Evolutionary conservation across 2,797 vertebrate species (phyloP).

Genomic region (Hapalemur alaotrensis): DNA sequence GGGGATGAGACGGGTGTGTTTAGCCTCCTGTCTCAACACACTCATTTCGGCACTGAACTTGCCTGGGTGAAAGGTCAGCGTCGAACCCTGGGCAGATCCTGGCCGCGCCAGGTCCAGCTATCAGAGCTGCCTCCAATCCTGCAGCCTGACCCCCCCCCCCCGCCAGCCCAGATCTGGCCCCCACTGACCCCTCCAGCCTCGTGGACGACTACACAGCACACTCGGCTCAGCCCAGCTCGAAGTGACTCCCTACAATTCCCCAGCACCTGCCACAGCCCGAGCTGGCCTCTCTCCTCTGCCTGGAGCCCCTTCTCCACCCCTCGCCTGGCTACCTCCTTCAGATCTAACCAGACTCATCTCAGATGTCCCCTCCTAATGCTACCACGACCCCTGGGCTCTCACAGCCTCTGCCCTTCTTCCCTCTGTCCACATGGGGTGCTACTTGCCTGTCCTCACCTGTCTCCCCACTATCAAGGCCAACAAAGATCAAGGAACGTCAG

Average conservation of each 20-base stretch:
- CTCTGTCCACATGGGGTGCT: neutral
- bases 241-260: neutral
- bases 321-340: neutral
- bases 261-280: neutral
- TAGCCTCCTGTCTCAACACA: neutral
- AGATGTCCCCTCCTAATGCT: neutral
- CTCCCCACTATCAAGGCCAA: neutral
- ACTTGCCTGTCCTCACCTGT: neutral
- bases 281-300: neutral
- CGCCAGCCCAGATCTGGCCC: rapidly evolving
- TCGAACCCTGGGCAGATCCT: neutral
- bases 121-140: neutral
- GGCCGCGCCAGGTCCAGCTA: neutral
- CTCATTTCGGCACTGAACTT: neutral
- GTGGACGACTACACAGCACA: neutral
- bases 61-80: neutral
- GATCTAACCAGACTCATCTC: neutral
- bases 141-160: neutral
- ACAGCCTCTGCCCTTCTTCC: neutral
- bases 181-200: neutral
- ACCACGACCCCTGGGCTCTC: neutral
- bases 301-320: neutral
- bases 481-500: neutral
- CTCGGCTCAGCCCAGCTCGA: rapidly evolving
- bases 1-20: neutral